Evolutionary conservation across 2,113 vertebrate genomes (phyloP).

Genomic region (Channa argus): DNA sequence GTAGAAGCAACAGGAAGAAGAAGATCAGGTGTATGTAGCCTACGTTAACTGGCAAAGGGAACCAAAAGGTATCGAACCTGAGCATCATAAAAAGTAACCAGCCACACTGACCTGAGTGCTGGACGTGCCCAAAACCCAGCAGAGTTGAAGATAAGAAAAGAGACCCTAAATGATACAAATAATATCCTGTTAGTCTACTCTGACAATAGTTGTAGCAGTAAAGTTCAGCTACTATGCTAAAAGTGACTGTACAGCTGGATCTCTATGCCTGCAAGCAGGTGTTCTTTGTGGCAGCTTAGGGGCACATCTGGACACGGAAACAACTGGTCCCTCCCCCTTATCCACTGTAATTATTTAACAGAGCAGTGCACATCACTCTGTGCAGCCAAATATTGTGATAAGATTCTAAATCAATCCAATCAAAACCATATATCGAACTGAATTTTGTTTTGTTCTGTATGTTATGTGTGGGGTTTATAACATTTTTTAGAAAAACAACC

Average conservation of each 20-base stretch:
- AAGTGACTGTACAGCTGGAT: neutral
- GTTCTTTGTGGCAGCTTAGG: neutral
- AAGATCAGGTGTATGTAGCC: too few species aligned
- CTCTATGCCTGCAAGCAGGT: constrained; percentile 2
- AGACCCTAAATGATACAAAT: neutral
- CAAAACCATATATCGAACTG: too few species aligned
- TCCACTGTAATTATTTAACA: neutral
- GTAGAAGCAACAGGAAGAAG: too few species aligned
- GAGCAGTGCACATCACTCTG: too few species aligned
- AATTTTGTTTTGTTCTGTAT: neutral
- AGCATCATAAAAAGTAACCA: neutral
- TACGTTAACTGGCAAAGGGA: too few species aligned
- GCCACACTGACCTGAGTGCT: neutral
- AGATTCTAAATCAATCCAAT: too few species aligned
- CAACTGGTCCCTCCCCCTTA: neutral
- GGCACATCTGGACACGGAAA: constrained; percentile 1
- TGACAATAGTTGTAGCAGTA: neutral
- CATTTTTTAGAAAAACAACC: too few species aligned
- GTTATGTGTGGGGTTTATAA: too few species aligned
- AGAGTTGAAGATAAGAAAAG: neutral
- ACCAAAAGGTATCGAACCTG: too few species aligned
- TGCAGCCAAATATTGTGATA: neutral
- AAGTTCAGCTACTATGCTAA: constrained; percentile 1
- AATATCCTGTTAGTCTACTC: neutral
- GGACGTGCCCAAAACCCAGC: neutral